Base-by-base conservation (phyloP, 2,888 invertebrate genomes). In the Didymodactylos carnosus region DNA sequence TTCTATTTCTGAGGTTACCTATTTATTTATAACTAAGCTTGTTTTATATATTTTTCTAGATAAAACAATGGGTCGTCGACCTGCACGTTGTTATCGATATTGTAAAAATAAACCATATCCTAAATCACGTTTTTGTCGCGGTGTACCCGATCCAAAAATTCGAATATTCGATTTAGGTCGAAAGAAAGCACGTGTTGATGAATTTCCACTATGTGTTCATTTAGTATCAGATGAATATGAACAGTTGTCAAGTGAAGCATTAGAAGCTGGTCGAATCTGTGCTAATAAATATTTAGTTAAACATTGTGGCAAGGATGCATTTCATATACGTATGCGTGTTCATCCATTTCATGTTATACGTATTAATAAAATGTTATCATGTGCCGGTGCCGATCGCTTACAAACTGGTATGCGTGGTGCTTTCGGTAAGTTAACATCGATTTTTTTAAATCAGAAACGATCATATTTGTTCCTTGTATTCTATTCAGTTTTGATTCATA, bases 301-400 rank as follows among this genome's bases (percentile, higher is more conserved):
- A 86, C 91, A 91, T 86, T 95, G 95, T 82, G 98, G 98, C 80
- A 98, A 98, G 86, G 98, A 98, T 87, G 92, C 95, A 83, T 99
- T 98, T 88, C 98, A 99, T 85, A 91, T 98, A 82, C 89, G 98
- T 80, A 95, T 98, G 88, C 88, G 98, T 81, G 87, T 94, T 77
- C 98, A 98, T 86, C 98, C 98, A 79, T 98, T 94, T 91, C 98
- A 99, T 85, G 95, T 98, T 78, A 91, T 94, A 83, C 89, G 98
- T 80, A 98, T 99, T 87, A 99, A 99, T 85, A 98, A 98, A 87
- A 98, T 98, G 98, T 97, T 99, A 87, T 97, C 97, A 79, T 98
- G 98, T 86, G 98, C 98, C 87, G 98, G 98, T 87, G 98, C 98
- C 88, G 98, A 98, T 91, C 94, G 95, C 88, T 93, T 97, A 84